Conservation (phyloP, 2,113 vertebrate genomes). For the Phocoena sinus region DNA sequence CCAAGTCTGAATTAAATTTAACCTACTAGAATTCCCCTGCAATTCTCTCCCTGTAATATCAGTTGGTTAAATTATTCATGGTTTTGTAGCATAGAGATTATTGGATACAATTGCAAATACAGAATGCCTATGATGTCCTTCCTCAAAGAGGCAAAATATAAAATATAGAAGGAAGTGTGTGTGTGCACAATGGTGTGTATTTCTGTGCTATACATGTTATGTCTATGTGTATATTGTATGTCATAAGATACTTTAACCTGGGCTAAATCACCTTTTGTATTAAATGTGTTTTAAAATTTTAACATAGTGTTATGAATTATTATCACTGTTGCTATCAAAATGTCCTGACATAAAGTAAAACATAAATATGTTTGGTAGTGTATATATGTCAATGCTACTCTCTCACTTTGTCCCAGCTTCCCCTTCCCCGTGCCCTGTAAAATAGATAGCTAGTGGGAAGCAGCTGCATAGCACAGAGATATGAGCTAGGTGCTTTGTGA, state of each 20-base stretch:
- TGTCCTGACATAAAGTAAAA: neutral
- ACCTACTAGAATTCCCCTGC: slow-evolving; percentile 14
- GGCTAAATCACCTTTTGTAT: neutral
- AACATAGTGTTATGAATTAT: neutral
- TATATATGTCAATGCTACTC: too few species aligned
- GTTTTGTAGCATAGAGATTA: neutral
- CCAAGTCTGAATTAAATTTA: slow-evolving; percentile 39
- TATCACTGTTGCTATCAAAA: neutral
- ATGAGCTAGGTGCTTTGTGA: too few species aligned
- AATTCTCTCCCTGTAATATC: neutral
- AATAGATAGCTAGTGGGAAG: too few species aligned
- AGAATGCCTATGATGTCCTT: neutral
- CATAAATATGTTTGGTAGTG: neutral
- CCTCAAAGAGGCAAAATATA: neutral
- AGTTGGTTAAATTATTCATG: slow-evolving; percentile 45
- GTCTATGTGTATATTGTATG: neutral
- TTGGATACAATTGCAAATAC: neutral
- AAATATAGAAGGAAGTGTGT: neutral
- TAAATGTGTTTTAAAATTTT: slow-evolving; percentile 1
- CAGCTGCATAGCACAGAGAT: too few species aligned
- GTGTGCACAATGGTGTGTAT: neutral
- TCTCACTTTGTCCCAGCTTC: too few species aligned
- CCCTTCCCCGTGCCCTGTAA: too few species aligned
- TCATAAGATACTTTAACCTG: neutral
- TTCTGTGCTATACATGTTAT: neutral